These are phyloP conservation scores for Gallinago undulata DNA, from an alignment of 2,113 vertebrate species.

Conservation along the genomic window DNA sequence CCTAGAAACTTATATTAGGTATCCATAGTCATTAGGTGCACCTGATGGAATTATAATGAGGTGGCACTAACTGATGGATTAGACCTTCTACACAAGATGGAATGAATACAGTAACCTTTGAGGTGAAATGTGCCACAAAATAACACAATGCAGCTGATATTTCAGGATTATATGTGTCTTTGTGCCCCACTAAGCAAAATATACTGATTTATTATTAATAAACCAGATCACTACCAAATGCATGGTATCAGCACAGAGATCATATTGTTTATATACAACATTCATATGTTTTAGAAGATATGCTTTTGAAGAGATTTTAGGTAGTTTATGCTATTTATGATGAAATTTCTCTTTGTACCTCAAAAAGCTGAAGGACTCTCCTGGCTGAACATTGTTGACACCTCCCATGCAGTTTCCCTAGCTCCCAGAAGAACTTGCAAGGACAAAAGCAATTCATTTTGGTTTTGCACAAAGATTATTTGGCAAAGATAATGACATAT, in stretches of 20 bases:
- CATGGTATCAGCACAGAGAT: not conserved
- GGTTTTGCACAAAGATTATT: not conserved
- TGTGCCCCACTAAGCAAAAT: not conserved
- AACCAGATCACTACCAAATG: not conserved
- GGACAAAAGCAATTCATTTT: not conserved
- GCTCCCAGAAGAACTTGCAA: not conserved
- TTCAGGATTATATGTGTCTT: constrained; percentile 4
- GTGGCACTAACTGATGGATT: constrained; percentile 5
- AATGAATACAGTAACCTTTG: constrained; percentile 11
- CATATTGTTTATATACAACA: not conserved
- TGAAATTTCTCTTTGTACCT: not conserved
- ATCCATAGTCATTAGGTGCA: not conserved
- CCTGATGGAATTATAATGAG: constrained; percentile 10
- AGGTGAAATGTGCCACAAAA: not conserved
- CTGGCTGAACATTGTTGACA: not conserved
- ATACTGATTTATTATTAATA: constrained; percentile 6
- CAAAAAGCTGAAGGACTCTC: not conserved
- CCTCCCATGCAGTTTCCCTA: not conserved
- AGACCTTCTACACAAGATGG: not conserved
- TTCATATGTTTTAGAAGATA: not conserved
- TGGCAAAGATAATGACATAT: not conserved
- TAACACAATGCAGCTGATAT: not conserved
- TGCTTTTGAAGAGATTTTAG: not conserved
- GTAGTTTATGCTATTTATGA: not conserved
- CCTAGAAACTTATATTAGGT: not conserved